Evolutionary conservation across 2,888 invertebrate genomes (phyloP).

Genomic region (Myopa tessellatipennis): DNA sequence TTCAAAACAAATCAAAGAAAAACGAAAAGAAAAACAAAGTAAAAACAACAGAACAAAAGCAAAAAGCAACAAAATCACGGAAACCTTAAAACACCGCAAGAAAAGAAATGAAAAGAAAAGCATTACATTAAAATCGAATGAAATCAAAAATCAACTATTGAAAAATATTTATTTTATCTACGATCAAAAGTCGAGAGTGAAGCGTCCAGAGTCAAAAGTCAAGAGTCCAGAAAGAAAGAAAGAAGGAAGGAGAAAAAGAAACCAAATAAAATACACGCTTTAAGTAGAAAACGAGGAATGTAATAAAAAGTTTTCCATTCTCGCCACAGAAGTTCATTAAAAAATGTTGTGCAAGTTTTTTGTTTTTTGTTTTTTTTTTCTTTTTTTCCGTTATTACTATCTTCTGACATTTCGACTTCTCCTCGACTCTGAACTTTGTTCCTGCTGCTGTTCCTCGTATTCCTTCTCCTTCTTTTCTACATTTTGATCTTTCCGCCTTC

Average conservation of each 20-base stretch:
- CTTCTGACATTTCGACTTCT: not conserved
- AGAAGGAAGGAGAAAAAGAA: not conserved
- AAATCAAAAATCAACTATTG: constrained; percentile 36
- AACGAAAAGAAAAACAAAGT: not conserved
- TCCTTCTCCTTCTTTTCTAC: too few relatives aligned
- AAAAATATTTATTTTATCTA: not conserved
- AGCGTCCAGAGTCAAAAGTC: not conserved
- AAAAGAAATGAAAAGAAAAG: constrained; percentile 1
- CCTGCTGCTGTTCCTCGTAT: too few relatives aligned
- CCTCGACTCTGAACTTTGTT: too few relatives aligned
- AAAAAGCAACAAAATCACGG: too few relatives aligned
- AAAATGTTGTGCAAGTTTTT: constrained; percentile 28
- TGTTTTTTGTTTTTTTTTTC: constrained; percentile 4
- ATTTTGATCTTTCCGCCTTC: too few relatives aligned
- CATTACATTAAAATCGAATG: constrained; percentile 28
- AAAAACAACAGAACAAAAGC: not conserved
- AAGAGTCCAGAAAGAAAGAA: not conserved
- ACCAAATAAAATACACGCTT: not conserved
- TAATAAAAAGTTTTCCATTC: constrained; percentile 38
- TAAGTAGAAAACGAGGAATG: not conserved
- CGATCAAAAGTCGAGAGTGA: constrained; percentile 1
- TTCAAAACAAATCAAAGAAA: not conserved
- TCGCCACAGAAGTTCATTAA: constrained; percentile 37
- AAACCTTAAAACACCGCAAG: not conserved
- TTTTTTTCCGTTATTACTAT: constrained; percentile 21